A percentile compares a stretch with the other conserved stretches of the same genome.
These are phyloP conservation scores for Hemistola chrysoprasaria DNA, from an alignment of 2,888 invertebrate species.

Conservation along the genomic window DNA sequence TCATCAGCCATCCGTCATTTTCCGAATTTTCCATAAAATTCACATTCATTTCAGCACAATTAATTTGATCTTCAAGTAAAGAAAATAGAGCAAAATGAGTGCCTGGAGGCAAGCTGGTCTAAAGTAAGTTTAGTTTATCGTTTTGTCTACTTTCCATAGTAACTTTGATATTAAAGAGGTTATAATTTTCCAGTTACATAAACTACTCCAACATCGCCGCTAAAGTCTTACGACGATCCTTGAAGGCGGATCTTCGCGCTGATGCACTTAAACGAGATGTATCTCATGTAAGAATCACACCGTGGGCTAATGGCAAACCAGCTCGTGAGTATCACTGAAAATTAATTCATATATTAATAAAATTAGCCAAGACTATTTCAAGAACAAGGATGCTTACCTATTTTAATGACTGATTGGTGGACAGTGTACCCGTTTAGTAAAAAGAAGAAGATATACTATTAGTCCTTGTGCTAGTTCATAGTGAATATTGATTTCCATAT, in stretches of 20 bases:
- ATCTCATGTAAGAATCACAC: conserved; percentile 90
- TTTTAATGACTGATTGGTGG: too few relatives aligned
- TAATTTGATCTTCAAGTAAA: conserved; percentile 22
- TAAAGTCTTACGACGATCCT: conserved; percentile 87
- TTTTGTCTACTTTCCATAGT: not conserved
- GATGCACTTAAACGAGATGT: conserved; percentile 90
- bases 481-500: too few relatives aligned
- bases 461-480: too few relatives aligned
- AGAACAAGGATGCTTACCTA: too few relatives aligned
- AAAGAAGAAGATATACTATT: too few relatives aligned
- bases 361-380: too few relatives aligned
- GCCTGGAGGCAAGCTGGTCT: conserved; percentile 93
- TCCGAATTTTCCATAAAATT: conserved; percentile 14
- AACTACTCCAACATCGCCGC: conserved; percentile 98
- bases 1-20: conserved; percentile 34
- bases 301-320: conserved; percentile 95
- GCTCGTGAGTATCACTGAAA: conserved; percentile 84
- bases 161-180: conserved; percentile 23
- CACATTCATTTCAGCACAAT: conserved; percentile 28
- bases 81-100: conserved; percentile 79
- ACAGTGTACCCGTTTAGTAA: too few relatives aligned
- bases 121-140: conserved; percentile 83
- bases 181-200: conserved; percentile 89
- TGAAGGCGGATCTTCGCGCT: conserved; percentile 88
- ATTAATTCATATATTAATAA: not conserved